Percentiles rank a stretch among this genome's conserved stretches.
Conservation (phyloP, 1,140 invertebrate genomes). For the Oryctes rhinoceros region DNA sequence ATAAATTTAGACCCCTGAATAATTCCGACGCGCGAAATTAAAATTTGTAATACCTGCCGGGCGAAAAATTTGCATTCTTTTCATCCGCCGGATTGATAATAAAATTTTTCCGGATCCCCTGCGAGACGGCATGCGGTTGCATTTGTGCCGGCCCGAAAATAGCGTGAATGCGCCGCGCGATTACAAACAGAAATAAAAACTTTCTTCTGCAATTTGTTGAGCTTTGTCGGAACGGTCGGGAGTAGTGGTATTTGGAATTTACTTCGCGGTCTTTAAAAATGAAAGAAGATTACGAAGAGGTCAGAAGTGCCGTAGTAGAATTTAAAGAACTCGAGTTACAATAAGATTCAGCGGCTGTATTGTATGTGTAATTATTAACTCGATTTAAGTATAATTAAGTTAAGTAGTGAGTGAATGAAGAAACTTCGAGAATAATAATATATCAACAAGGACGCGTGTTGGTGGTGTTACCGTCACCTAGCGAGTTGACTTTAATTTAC, state of each 20-base stretch:
- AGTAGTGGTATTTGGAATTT: not conserved
- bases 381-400: too few species aligned
- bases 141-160: not conserved
- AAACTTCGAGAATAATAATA: too few species aligned
- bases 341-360: too few species aligned
- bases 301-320: not conserved
- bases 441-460: too few species aligned
- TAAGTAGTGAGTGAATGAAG: too few species aligned
- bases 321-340: too few species aligned
- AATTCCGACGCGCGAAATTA: conserved; percentile 27
- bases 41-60: conserved; percentile 9
- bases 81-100: not conserved
- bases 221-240: too few species aligned
- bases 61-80: conserved; percentile 13
- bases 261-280: not conserved
- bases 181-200: too few species aligned
- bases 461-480: too few species aligned
- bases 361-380: too few species aligned
- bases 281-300: not conserved
- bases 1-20: conserved; percentile 21
- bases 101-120: not conserved
- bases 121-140: not conserved
- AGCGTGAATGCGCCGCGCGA: not conserved
- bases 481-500: too few species aligned
- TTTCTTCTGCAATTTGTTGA: too few species aligned